These are phyloP conservation scores for Sardina pilchardus DNA, from an alignment of 2,113 vertebrate genomes.

Conservation along the genomic window DNA sequence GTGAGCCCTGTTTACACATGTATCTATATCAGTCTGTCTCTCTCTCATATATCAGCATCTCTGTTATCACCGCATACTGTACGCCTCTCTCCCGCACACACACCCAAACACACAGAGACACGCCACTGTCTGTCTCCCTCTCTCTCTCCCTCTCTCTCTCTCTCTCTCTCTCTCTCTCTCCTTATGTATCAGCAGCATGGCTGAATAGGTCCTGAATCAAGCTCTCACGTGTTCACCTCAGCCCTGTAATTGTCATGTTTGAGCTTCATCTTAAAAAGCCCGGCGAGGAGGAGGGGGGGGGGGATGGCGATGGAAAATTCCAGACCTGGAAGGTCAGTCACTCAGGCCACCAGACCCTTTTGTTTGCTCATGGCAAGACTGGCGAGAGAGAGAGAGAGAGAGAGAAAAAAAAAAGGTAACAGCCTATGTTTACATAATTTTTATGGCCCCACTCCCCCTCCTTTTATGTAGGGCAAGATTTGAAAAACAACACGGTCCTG, in stretches of 20 bases:
- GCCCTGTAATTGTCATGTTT: slow-evolving; percentile 65
- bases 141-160: neutral
- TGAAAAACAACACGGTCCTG: slow-evolving; percentile 57
- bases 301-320: slow-evolving; percentile 66
- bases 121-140: neutral
- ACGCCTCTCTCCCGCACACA: no score
- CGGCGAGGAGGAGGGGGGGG: neutral
- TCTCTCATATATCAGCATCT: no score
- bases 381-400: slow-evolving; percentile 9
- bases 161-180: neutral
- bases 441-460: slow-evolving; percentile 44
- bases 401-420: slow-evolving; percentile 57
- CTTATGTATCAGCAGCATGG: slow-evolving; percentile 44
- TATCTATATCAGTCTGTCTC: no score
- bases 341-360: slow-evolving; percentile 58
- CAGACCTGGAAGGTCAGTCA: slow-evolving; percentile 58
- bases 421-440: slow-evolving; percentile 65
- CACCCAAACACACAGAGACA: no score
- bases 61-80: no score
- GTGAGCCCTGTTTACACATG: no score
- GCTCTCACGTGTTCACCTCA: slow-evolving; percentile 51
- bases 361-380: slow-evolving; percentile 60
- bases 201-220: slow-evolving; percentile 57
- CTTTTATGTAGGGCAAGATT: slow-evolving; percentile 57
- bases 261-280: slow-evolving; percentile 48